Conservation (phyloP, 2,797 vertebrate species). For the Chromis chromis region DNA sequence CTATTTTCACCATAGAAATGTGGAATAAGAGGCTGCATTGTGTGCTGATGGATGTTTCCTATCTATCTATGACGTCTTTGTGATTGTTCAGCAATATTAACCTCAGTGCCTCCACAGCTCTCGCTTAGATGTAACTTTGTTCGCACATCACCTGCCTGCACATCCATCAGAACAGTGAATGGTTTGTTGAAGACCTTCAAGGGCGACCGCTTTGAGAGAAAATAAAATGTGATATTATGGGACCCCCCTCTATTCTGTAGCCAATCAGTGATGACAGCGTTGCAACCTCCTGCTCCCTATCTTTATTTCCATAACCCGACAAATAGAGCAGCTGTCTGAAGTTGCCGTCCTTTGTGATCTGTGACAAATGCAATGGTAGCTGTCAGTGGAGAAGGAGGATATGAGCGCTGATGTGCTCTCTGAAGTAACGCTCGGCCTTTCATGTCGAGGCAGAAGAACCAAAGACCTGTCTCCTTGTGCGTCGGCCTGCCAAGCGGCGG, state of each 20-base stretch:
- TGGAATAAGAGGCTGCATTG: background rate
- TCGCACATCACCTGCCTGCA: slow-evolving; percentile 21
- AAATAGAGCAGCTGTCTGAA: slow-evolving; percentile 62
- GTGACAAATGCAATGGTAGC: slow-evolving; percentile 63
- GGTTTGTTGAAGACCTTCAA: slow-evolving; percentile 31
- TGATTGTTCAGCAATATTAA: background rate
- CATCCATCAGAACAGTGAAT: slow-evolving; percentile 29
- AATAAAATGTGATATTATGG: slow-evolving; percentile 41
- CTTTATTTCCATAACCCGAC: slow-evolving; percentile 69
- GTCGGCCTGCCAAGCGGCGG: slow-evolving; percentile 45
- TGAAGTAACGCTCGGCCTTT: slow-evolving; percentile 68
- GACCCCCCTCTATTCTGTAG: slow-evolving; percentile 37
- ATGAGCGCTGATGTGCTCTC: slow-evolving; percentile 59
- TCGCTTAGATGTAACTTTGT: slow-evolving; percentile 21
- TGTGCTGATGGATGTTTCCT: slow-evolving; percentile 1
- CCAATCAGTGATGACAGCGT: slow-evolving; percentile 38
- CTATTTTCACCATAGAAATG: slow-evolving; percentile 1
- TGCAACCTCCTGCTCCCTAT: slow-evolving; percentile 56
- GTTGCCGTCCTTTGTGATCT: slow-evolving; percentile 69
- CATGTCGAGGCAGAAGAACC: slow-evolving; percentile 68
- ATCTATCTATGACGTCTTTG: slow-evolving; percentile 3
- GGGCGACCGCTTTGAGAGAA: slow-evolving; percentile 14
- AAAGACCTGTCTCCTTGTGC: slow-evolving; percentile 59
- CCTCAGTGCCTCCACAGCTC: slow-evolving; percentile 9
- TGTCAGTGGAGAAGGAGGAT: slow-evolving; percentile 55